A percentile compares a stretch with the other conserved stretches of the same genome.
Conservation (phyloP, 2,888 invertebrate genomes). For the Epistrophe grossulariae region DNA sequence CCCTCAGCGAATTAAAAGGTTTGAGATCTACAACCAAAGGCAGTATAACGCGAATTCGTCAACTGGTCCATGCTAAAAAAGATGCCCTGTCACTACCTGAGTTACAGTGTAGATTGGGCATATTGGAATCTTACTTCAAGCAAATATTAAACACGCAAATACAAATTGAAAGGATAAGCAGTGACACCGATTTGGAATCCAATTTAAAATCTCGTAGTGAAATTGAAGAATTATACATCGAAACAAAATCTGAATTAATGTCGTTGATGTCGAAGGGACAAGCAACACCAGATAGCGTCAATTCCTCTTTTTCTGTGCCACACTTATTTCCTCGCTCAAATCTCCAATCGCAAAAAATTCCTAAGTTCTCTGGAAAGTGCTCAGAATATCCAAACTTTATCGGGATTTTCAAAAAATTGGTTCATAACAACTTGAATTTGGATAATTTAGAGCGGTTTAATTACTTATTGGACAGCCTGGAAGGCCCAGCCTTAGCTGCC, state of each 20-base stretch:
- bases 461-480: conserved; percentile 1
- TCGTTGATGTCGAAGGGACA: neutral
- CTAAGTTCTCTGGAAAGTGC: conserved; percentile 13
- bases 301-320: neutral
- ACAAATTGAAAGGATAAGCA: neutral
- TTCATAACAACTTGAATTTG: conserved; percentile 7
- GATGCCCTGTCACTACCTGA: neutral
- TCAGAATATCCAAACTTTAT: conserved; percentile 21
- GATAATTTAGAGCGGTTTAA: conserved; percentile 16
- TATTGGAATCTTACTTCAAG: neutral
- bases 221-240: conserved; percentile 24
- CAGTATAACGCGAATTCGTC: neutral
- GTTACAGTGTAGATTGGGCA: neutral
- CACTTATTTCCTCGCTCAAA: neutral
- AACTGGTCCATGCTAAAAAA: neutral
- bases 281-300: neutral
- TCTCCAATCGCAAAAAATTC: conserved; percentile 10
- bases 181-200: neutral
- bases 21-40: neutral
- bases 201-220: conserved; percentile 10
- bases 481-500: conserved; percentile 1
- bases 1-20: neutral
- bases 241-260: conserved; percentile 9
- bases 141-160: neutral
- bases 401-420: conserved; percentile 13